These are phyloP conservation scores for Dendrolimus punctatus DNA, from an alignment of 1,140 invertebrate species.

Conservation along the genomic window DNA sequence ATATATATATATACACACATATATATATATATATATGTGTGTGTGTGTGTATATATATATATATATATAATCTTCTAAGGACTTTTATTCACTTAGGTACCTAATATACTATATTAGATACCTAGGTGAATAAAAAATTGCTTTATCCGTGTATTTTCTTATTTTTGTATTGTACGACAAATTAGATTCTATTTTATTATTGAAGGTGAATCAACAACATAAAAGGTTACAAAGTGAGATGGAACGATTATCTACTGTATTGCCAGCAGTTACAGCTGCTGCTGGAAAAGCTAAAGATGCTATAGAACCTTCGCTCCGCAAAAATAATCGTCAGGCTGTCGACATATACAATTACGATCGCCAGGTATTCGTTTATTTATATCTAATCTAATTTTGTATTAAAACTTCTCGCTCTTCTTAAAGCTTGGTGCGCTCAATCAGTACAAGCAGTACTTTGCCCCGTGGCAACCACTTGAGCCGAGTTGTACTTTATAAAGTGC, in stretches of 20 bases:
- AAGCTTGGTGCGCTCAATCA: too few relatives aligned
- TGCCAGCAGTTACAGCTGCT: slow-evolving; percentile 44
- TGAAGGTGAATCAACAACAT: slow-evolving; percentile 54
- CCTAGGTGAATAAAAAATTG: too few relatives aligned
- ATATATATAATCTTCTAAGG: too few relatives aligned
- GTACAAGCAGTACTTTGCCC: too few relatives aligned
- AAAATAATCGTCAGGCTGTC: slow-evolving; percentile 14
- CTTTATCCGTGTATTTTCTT: not conserved
- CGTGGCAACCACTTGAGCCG: too few relatives aligned
- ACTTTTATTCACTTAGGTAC: too few relatives aligned
- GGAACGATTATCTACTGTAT: slow-evolving; percentile 38
- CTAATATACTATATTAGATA: too few relatives aligned
- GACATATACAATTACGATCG: slow-evolving; percentile 44
- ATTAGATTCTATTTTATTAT: slow-evolving; percentile 2
- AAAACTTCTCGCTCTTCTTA: not conserved
- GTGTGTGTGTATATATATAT: too few relatives aligned
- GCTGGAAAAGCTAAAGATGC: slow-evolving; percentile 45
- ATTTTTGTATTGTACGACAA: not conserved
- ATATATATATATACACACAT: too few relatives aligned
- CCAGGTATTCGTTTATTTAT: slow-evolving; percentile 31
- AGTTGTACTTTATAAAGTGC: too few relatives aligned
- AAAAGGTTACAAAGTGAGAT: slow-evolving; percentile 47
- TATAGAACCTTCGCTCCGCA: slow-evolving; percentile 27
- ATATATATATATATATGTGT: too few relatives aligned
- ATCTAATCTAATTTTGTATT: not conserved